phyloP scores from a whole-genome alignment of 2,113 vertebrate genomes.

The Syrrhaptes paradoxus region DNA sequence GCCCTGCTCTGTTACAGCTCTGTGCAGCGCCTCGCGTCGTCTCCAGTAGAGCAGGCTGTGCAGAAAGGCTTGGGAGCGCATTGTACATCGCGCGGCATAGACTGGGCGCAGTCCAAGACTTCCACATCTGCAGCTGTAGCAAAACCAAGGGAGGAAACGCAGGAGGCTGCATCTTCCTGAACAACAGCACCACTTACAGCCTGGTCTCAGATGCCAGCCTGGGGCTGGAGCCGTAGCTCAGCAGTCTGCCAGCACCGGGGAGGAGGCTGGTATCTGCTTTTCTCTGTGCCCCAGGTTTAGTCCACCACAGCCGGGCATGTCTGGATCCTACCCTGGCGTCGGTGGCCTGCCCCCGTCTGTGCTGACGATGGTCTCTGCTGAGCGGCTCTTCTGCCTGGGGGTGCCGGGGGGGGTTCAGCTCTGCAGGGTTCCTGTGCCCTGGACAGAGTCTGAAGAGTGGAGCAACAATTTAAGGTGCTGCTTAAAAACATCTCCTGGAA shows the following conservation, averaged over 20 bases:
- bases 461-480: neutral
- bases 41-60: neutral
- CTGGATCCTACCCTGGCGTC: neutral
- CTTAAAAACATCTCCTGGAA: neutral
- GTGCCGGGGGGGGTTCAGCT: neutral
- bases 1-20: neutral
- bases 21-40: neutral
- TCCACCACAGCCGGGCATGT: neutral
- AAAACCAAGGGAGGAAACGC: neutral
- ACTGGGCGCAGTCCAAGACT: neutral
- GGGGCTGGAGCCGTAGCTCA: neutral
- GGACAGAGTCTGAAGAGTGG: neutral
- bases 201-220: neutral
- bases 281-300: neutral
- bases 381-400: neutral
- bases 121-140: neutral
- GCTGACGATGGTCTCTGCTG: neutral
- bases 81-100: neutral
- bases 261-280: neutral
- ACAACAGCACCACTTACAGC: constrained; percentile 8
- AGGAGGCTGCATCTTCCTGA: neutral
- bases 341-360: neutral
- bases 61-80: neutral
- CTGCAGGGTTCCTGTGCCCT: neutral
- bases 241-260: neutral